phyloP scores from a whole-genome alignment of 1,140 invertebrate genomes.

The Mya arenaria region DNA sequence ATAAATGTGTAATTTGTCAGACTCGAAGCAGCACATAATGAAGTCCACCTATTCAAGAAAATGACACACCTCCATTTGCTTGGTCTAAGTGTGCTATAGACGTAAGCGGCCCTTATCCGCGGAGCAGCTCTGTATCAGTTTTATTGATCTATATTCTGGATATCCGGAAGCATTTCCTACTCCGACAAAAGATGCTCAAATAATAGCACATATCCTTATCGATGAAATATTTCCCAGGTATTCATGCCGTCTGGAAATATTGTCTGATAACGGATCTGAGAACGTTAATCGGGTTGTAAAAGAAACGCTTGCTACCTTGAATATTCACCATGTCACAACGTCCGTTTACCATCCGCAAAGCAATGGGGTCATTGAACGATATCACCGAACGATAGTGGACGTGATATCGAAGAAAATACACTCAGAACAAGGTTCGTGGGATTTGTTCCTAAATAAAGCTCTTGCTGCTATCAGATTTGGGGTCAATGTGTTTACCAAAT shows the following conservation, averaged over 20 bases:
- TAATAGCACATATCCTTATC: slow-evolving; percentile 47
- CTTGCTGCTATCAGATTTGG: slow-evolving; percentile 50
- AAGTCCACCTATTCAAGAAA: slow-evolving; percentile 51
- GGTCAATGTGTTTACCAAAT: slow-evolving; percentile 29
- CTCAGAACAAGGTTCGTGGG: slow-evolving; percentile 36
- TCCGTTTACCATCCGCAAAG: slow-evolving; percentile 16
- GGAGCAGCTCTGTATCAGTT: slow-evolving; percentile 23
- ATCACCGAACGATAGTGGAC: slow-evolving; percentile 18
- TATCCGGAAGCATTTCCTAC: slow-evolving; percentile 57
- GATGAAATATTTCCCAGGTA: slow-evolving; percentile 61
- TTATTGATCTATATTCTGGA: slow-evolving; percentile 45
- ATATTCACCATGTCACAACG: slow-evolving; percentile 48
- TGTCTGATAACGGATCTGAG: slow-evolving; percentile 57
- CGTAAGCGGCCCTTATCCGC: slow-evolving; percentile 54
- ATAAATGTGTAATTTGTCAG: slow-evolving; percentile 53
- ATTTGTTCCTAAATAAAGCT: slow-evolving; percentile 50
- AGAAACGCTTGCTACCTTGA: slow-evolving; percentile 24
- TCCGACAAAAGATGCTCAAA: slow-evolving; percentile 41
- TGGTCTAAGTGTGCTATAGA: slow-evolving; percentile 54
- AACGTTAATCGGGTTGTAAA: slow-evolving; percentile 43
- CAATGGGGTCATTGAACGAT: slow-evolving; percentile 28
- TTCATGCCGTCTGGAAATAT: slow-evolving; percentile 25
- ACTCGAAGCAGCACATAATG: slow-evolving; percentile 1
- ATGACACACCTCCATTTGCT: slow-evolving; percentile 43
- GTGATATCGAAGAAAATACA: slow-evolving; percentile 25